Conservation (phyloP, 2,797 vertebrate species). For the Platyrinchus mystaceus region DNA sequence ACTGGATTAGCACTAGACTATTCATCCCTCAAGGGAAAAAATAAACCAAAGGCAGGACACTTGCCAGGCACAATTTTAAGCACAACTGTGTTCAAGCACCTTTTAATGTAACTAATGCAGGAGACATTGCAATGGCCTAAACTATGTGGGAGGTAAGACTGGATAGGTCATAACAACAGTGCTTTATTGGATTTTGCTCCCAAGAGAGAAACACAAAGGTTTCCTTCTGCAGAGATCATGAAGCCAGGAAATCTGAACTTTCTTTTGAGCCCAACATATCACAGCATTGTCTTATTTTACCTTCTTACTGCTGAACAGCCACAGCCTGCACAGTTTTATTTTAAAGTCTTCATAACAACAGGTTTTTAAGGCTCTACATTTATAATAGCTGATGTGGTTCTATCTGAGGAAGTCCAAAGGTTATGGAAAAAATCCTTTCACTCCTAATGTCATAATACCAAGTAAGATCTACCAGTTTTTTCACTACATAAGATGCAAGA, state of each 20-base stretch:
- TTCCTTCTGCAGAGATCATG: not conserved
- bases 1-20: not conserved
- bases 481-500: not conserved
- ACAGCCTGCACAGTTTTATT: not conserved
- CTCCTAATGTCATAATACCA: not conserved
- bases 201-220: not conserved
- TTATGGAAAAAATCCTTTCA: not conserved
- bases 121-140: not conserved
- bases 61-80: not conserved
- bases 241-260: not conserved
- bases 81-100: not conserved
- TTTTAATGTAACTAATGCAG: not conserved
- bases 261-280: not conserved
- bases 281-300: constrained; percentile 1
- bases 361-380: not conserved
- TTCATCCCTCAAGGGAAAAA: not conserved
- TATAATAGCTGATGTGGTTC: not conserved
- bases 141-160: not conserved
- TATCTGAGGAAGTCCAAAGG: not conserved
- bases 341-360: constrained; percentile 22
- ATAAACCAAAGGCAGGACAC: not conserved
- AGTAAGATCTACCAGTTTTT: not conserved
- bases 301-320: not conserved
- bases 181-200: not conserved
- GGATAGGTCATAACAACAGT: not conserved